These are phyloP conservation scores for Apotomis betuletana DNA, from an alignment of 2,888 invertebrate genomes.

Conservation along the genomic window DNA sequence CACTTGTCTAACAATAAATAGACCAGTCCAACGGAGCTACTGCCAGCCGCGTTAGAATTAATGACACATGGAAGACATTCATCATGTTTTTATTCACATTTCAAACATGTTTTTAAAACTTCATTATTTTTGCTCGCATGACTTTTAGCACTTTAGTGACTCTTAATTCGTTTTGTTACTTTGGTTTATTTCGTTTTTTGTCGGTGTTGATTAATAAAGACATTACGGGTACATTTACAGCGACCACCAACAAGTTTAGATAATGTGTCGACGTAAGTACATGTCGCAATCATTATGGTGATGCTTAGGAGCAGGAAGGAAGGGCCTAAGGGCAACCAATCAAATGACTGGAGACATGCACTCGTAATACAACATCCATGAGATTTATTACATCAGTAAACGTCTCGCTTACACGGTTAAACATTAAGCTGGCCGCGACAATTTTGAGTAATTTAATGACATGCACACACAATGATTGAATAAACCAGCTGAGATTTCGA, in stretches of 20 bases:
- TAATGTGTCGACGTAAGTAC: slow-evolving; percentile 26
- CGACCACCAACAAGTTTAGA: slow-evolving; percentile 36
- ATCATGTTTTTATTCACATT: slow-evolving; percentile 48
- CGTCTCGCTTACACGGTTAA: slow-evolving; percentile 12
- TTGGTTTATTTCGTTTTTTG: slow-evolving; percentile 47
- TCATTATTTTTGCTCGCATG: slow-evolving; percentile 45
- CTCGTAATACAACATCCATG: slow-evolving; percentile 25
- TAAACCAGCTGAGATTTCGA: no score
- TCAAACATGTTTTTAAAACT: slow-evolving; percentile 48
- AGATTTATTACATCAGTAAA: slow-evolving; percentile 29
- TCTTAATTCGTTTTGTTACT: slow-evolving; percentile 44
- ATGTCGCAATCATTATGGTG: slow-evolving; percentile 37
- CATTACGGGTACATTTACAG: slow-evolving; percentile 52
- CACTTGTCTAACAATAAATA: slow-evolving; percentile 4
- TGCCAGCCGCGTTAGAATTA: slow-evolving; percentile 42
- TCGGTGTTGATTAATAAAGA: slow-evolving; percentile 49
- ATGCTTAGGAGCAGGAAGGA: slow-evolving; percentile 30
- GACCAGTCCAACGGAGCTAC: slow-evolving; percentile 20
- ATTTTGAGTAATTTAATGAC: slow-evolving; percentile 8
- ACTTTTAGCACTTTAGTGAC: slow-evolving; percentile 46
- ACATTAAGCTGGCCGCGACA: background rate
- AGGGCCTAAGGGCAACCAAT: slow-evolving; percentile 28
- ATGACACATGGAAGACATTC: slow-evolving; percentile 47
- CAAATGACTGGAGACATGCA: slow-evolving; percentile 31
- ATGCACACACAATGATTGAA: background rate